Conservation (phyloP, 2,113 vertebrate species). For the Hyperoodon ampullatus region DNA sequence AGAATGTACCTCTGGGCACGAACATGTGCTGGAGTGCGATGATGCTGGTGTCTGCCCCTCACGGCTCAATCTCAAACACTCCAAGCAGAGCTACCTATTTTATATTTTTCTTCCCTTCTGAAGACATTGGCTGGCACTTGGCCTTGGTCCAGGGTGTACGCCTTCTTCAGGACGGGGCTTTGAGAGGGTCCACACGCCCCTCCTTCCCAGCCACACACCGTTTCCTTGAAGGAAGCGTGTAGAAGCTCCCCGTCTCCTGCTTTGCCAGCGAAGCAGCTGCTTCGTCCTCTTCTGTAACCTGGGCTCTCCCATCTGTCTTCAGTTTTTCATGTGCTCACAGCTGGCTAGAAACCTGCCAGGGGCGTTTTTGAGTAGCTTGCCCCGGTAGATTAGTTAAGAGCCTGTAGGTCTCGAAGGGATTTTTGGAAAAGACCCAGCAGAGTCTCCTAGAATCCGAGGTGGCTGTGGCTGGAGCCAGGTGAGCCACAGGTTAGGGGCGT, state of each 20-base stretch:
- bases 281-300: background rate
- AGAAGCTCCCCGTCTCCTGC: fast-evolving
- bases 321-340: background rate
- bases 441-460: background rate
- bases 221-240: no score
- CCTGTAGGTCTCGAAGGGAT: background rate
- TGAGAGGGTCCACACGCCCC: fast-evolving
- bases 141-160: background rate
- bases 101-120: background rate
- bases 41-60: background rate
- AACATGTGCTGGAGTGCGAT: background rate
- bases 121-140: background rate
- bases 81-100: background rate
- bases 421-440: no score
- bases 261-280: background rate
- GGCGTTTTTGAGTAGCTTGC: background rate
- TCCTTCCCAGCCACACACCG: background rate
- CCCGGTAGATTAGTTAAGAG: background rate
- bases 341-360: background rate
- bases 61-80: background rate
- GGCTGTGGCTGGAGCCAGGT: background rate
- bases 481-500: background rate
- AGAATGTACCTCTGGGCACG: background rate
- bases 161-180: background rate
- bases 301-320: background rate